These are phyloP conservation scores for Polyodon spathula DNA, from an alignment of 2,113 vertebrate species.

Conservation along the genomic window DNA sequence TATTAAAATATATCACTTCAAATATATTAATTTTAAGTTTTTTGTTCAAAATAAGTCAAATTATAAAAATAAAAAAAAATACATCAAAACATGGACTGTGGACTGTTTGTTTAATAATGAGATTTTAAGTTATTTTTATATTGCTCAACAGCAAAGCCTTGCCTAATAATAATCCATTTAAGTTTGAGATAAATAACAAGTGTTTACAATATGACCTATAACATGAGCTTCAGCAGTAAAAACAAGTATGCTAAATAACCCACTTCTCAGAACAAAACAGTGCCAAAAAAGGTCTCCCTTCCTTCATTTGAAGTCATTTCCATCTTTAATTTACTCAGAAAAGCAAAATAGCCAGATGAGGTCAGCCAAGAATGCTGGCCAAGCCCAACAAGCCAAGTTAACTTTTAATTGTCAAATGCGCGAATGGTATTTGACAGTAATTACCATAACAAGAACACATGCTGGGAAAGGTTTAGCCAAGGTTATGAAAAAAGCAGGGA, in stretches of 20 bases:
- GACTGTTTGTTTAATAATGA: conserved; percentile 35
- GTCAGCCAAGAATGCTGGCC: too few relatives aligned
- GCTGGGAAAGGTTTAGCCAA: too few relatives aligned
- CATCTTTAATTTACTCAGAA: conserved; percentile 14
- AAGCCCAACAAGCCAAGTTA: too few relatives aligned
- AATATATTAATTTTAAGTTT: conserved; percentile 63
- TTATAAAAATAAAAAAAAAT: conserved; percentile 39
- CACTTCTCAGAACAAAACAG: background rate
- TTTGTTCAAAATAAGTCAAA: background rate
- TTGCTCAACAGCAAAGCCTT: conserved; percentile 17
- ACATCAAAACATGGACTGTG: conserved; percentile 38
- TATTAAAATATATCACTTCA: conserved; percentile 64
- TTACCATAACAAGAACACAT: too few relatives aligned
- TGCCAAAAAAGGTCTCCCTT: conserved; percentile 25
- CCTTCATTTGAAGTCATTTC: conserved; percentile 13
- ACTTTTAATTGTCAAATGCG: too few relatives aligned
- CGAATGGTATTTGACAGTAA: too few relatives aligned
- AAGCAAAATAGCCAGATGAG: conserved; percentile 1
- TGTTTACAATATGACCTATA: background rate
- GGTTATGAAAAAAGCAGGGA: too few relatives aligned
- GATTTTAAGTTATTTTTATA: conserved; percentile 52
- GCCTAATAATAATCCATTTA: conserved; percentile 9
- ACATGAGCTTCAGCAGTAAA: background rate
- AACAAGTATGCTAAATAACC: background rate
- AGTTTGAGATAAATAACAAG: too few relatives aligned